phyloP scores from a whole-genome alignment of 2,113 vertebrate genomes.

The Pheucticus melanocephalus region DNA sequence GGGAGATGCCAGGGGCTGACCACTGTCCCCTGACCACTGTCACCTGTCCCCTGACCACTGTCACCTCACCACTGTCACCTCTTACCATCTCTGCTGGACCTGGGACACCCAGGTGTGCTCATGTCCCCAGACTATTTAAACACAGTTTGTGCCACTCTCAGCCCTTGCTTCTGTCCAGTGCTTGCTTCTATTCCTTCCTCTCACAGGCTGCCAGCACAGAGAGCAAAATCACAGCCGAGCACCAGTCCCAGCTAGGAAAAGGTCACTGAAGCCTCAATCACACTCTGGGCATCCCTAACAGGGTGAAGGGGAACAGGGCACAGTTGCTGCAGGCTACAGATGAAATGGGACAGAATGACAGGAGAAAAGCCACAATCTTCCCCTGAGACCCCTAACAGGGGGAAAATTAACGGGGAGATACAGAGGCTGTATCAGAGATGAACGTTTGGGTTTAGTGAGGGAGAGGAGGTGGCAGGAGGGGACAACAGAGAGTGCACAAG shows the following conservation, averaged over 20 bases:
- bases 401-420: slow-evolving; percentile 10
- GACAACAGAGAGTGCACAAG: not conserved
- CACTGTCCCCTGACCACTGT: not conserved
- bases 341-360: not conserved
- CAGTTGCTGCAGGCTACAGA: not conserved
- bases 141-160: not conserved
- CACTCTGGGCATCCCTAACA: not conserved
- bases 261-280: not conserved
- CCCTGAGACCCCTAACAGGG: not conserved
- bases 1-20: not conserved
- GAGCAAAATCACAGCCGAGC: not conserved
- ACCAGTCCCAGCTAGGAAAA: not conserved
- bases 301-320: not conserved
- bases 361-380: not conserved
- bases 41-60: too few relatives aligned
- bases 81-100: not conserved
- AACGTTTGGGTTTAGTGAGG: not conserved
- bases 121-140: not conserved
- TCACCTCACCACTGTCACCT: not conserved
- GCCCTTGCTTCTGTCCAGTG: not conserved
- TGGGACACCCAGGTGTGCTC: not conserved
- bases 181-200: not conserved
- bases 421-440: not conserved
- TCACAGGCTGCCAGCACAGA: not conserved
- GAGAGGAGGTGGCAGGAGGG: not conserved